phyloP scores from a whole-genome alignment of 1,140 invertebrate genomes.

The Drosophila subobscura region DNA sequence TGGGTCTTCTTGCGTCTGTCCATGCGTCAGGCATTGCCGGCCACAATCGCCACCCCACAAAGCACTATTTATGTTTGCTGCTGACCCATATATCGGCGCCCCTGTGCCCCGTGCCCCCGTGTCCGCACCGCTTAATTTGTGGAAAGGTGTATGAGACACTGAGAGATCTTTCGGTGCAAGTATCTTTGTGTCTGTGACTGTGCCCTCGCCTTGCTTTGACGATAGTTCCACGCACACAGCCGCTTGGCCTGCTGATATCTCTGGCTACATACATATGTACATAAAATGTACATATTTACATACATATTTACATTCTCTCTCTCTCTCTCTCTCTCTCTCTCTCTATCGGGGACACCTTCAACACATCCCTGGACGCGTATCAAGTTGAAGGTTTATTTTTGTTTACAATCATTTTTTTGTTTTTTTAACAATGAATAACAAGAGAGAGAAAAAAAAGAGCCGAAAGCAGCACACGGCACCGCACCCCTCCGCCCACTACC shows the following conservation, averaged over 20 bases:
- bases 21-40: too few species aligned
- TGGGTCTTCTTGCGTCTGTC: too few species aligned
- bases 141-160: conserved; percentile 52
- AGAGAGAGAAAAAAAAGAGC: conserved; percentile 39
- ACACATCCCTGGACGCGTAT: conserved; percentile 82
- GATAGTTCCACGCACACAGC: not conserved
- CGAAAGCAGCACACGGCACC: conserved; percentile 43
- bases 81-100: conserved; percentile 53
- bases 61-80: conserved; percentile 62
- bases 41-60: too few species aligned
- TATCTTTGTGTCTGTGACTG: conserved; percentile 14
- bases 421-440: conserved; percentile 49
- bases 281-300: too few species aligned
- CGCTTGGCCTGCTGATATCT: too few species aligned
- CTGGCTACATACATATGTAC: too few species aligned
- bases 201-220: not conserved
- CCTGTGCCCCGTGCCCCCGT: not conserved
- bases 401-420: conserved; percentile 72
- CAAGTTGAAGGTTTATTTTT: conserved; percentile 84
- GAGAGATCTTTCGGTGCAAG: conserved; percentile 31
- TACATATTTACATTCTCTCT: too few species aligned
- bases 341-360: conserved; percentile 64
- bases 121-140: conserved; percentile 27
- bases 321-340: conserved; percentile 1
- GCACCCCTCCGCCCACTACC: not conserved